Conservation (phyloP, 1,140 invertebrate genomes). For the Drosophila parvula region DNA sequence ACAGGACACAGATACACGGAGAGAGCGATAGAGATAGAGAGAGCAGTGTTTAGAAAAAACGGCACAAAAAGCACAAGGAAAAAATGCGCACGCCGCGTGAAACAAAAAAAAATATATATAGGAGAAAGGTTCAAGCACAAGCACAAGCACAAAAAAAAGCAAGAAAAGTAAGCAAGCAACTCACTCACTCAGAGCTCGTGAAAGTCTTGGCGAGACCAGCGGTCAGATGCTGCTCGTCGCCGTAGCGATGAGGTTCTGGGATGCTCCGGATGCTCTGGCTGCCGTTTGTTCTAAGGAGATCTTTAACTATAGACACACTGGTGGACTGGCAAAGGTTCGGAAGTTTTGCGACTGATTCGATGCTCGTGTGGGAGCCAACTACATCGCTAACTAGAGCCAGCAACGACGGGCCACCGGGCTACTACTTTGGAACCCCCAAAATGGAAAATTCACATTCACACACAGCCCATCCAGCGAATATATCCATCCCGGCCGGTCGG, state of each 20-base stretch:
- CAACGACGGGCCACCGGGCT: conserved; percentile 10
- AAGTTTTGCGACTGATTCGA: conserved; percentile 63
- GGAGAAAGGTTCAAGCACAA: conserved; percentile 7
- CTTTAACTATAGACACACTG: not conserved
- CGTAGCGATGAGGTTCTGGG: conserved; percentile 30
- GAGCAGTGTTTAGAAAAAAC: conserved; percentile 74
- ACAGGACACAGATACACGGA: not conserved
- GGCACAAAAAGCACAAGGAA: conserved; percentile 75
- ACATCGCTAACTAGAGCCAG: conserved; percentile 39
- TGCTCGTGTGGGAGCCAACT: conserved; percentile 72
- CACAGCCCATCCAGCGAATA: conserved; percentile 24
- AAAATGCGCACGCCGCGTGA: conserved; percentile 42
- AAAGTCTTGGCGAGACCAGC: conserved; percentile 20
- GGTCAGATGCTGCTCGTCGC: conserved; percentile 33
- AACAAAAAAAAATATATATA: conserved; percentile 23
- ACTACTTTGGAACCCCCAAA: conserved; percentile 20
- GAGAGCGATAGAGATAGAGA: not conserved
- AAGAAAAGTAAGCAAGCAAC: conserved; percentile 24
- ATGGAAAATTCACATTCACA: conserved; percentile 42
- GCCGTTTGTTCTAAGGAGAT: not conserved
- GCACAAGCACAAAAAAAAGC: conserved; percentile 7
- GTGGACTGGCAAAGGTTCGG: conserved; percentile 2
- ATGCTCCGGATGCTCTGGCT: not conserved
- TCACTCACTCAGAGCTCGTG: conserved; percentile 30
- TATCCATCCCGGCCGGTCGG: conserved; percentile 5